phyloP scores from a whole-genome alignment of 2,888 invertebrate genomes.

The Synanthedon tipuliformis region DNA sequence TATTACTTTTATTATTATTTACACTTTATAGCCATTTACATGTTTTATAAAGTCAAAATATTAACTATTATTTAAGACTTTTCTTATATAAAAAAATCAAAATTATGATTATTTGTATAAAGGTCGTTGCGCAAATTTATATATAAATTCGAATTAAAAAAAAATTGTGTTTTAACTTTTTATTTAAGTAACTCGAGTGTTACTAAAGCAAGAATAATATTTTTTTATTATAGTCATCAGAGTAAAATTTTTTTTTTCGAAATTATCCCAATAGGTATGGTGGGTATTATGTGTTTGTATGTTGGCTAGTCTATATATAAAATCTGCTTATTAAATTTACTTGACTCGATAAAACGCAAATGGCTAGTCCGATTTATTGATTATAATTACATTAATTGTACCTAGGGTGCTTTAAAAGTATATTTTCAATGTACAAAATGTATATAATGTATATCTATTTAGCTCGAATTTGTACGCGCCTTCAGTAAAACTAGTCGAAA shows the following conservation, averaged over 20 bases:
- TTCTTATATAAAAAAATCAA: no score
- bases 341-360: neutral
- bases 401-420: conserved; percentile 43
- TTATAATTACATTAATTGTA: conserved; percentile 43
- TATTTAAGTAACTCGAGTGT: no score
- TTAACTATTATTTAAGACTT: neutral
- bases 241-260: no score
- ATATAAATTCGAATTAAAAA: no score
- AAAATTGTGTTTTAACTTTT: no score
- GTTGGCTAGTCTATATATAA: no score
- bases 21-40: conserved; percentile 25
- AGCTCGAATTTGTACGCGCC: neutral
- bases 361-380: conserved; percentile 10
- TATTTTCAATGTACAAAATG: neutral
- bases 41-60: conserved; percentile 24
- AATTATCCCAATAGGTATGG: no score
- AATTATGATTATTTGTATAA: no score
- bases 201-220: no score
- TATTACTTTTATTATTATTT: conserved; percentile 26
- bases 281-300: no score
- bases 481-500: neutral
- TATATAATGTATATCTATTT: neutral
- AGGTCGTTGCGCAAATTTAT: no score
- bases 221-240: no score
- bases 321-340: neutral